Base-by-base conservation (phyloP, 1,140 invertebrate species). In the Eupeodes corollae region DNA sequence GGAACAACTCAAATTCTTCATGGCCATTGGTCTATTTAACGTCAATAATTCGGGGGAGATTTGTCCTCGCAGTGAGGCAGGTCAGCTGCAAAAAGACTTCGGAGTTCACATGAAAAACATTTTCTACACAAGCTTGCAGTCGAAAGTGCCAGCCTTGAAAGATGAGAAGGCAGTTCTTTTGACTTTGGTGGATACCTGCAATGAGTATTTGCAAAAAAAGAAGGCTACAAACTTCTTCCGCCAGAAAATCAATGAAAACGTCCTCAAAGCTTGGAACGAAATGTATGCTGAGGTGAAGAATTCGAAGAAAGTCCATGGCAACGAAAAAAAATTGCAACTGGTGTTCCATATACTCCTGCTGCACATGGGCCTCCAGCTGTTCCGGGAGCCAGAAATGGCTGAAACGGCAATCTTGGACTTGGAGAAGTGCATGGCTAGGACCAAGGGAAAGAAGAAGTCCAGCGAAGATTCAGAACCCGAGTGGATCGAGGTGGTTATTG, bases 401-500 rank as follows among this genome's bases (percentile, higher is more conserved):
- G 62, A 72, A 45, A 75, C 78, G 54, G 76, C 79, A 2, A 75
- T 86, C 32, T 72, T 77, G 48, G 83, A 87, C 62, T 59, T 86
- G 15, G 73, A 82, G 53, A 75, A 73, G 56, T 86, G 83, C 54
- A 82, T 78, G 56, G 73, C 82, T 44, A 75, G 78, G 62, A 72
- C 79, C 12, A 72, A 61, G 42, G 72, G 74, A 50, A 69, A 70
- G 42, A 59, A 56, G 18, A 51, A 48, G 5, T 58, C 56, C 53
- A 72, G 70, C 56, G 56, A 44, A 54, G 58, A 69, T 32, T 70
- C 75, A 35, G 82, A 86, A 61, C 81, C 80, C 13, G 69, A 79
- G 52, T 89, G 86, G 86, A 76, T 84, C 45, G 83, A 88, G 70
- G 85, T 89, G 2, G 73, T 88, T 38, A 74, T 83, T 12, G 86